These are phyloP conservation scores for Lasioglossum albipes DNA, from an alignment of 1,140 invertebrate species.

Conservation along the genomic window DNA sequence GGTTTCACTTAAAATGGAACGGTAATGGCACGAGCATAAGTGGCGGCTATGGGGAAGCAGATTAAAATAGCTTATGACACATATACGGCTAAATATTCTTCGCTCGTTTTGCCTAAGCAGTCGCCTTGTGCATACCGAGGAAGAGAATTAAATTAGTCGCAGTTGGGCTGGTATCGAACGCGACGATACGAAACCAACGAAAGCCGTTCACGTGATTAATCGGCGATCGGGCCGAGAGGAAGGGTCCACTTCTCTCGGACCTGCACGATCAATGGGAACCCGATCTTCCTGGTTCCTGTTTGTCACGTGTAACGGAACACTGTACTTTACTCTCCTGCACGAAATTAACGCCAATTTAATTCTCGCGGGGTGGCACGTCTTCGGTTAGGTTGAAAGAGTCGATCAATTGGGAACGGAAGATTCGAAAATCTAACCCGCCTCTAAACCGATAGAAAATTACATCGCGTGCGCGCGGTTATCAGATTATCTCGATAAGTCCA, in stretches of 20 bases:
- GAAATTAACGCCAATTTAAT: neutral
- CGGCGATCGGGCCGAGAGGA: conserved; percentile 14
- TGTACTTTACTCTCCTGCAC: neutral
- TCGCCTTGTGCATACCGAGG: conserved; percentile 20
- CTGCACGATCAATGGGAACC: conserved; percentile 24
- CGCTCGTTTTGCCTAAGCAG: conserved; percentile 25
- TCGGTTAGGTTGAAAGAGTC: neutral
- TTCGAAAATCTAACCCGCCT: neutral
- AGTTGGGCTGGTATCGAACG: conserved; percentile 9
- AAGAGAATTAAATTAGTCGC: neutral
- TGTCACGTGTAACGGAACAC: conserved; percentile 12
- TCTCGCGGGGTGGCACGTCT: neutral
- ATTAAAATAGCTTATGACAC: conserved; percentile 48
- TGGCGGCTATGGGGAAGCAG: conserved; percentile 20
- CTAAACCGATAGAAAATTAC: no score
- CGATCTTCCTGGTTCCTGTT: conserved; percentile 37
- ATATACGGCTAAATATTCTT: conserved; percentile 44
- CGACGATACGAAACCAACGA: conserved; percentile 1
- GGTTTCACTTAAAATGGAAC: neutral
- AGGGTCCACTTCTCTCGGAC: conserved; percentile 31
- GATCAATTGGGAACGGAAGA: neutral
- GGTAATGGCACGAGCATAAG: neutral
- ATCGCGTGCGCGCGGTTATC: no score
- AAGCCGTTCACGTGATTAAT: conserved; percentile 33
- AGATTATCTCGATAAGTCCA: no score